Percentiles rank a stretch among this genome's conserved stretches.
These are phyloP conservation scores for Fragum whitleyi DNA, from an alignment of 2,888 invertebrate species.

Conservation along the genomic window DNA sequence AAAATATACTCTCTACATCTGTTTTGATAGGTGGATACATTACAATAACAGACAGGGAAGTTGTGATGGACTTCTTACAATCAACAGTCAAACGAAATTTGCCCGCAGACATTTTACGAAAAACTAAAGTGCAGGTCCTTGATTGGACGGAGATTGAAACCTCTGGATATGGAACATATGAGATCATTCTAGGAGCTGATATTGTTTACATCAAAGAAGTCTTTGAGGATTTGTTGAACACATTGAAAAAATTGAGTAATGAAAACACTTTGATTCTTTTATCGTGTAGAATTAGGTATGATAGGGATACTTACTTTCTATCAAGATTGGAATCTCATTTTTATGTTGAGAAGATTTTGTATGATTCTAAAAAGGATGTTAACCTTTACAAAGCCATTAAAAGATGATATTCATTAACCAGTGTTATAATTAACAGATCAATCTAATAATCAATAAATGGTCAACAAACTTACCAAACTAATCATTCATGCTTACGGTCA, in stretches of 20 bases:
- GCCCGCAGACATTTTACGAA: slow-evolving; percentile 22
- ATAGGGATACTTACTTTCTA: slow-evolving; percentile 80
- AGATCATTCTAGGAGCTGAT: slow-evolving; percentile 84
- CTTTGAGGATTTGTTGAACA: slow-evolving; percentile 78
- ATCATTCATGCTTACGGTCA: no score
- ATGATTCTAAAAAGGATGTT: slow-evolving; percentile 77
- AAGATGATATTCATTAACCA: slow-evolving; percentile 38
- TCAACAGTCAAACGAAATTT: slow-evolving; percentile 72
- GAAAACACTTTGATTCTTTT: slow-evolving; percentile 72
- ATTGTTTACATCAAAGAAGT: slow-evolving; percentile 84
- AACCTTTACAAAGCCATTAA: slow-evolving; percentile 70
- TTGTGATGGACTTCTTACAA: slow-evolving; percentile 71
- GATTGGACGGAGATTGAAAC: slow-evolving; percentile 79
- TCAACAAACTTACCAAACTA: no score
- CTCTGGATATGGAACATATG: slow-evolving; percentile 65
- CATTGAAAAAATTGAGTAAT: slow-evolving; percentile 72
- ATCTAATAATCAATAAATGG: no score
- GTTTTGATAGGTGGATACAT: slow-evolving; percentile 78
- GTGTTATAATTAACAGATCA: no score
- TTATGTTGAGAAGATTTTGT: slow-evolving; percentile 70
- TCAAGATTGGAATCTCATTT: slow-evolving; percentile 73
- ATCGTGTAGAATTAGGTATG: slow-evolving; percentile 82
- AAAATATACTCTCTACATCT: no score
- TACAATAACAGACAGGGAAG: slow-evolving; percentile 79
- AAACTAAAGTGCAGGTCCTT: slow-evolving; percentile 68